These are phyloP conservation scores for Aulostomus chinensis DNA, from an alignment of 2,797 vertebrate genomes.

Conservation along the genomic window DNA sequence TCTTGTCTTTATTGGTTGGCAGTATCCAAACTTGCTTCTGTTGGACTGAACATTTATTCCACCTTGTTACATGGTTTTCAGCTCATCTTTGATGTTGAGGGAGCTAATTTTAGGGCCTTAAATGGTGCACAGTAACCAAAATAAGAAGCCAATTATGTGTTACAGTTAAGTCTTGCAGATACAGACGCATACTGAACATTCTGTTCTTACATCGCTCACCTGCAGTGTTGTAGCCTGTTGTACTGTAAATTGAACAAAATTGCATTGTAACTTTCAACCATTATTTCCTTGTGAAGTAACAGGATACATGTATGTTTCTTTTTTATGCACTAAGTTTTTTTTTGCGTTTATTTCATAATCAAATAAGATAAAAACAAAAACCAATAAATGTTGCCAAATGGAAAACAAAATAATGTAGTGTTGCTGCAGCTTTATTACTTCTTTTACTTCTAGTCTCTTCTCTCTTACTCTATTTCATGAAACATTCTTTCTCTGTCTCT, in stretches of 20 bases:
- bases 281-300: too few species aligned
- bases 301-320: too few species aligned
- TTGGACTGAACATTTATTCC: conserved; percentile 8
- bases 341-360: too few species aligned
- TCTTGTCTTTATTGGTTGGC: not conserved
- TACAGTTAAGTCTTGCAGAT: conserved; percentile 23
- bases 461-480: too few species aligned
- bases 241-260: conserved; percentile 25
- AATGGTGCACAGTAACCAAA: conserved; percentile 45
- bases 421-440: conserved; percentile 3
- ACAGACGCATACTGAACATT: conserved; percentile 36
- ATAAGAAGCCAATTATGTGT: conserved; percentile 39
- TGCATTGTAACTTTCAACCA: conserved; percentile 3
- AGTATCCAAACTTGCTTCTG: not conserved
- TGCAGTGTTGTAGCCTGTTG: conserved; percentile 2
- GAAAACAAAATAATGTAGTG: not conserved
- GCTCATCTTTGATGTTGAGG: not conserved
- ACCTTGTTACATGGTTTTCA: not conserved
- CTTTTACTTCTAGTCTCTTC: too few species aligned
- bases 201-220: conserved; percentile 34
- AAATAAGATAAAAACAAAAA: too few species aligned
- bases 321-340: too few species aligned
- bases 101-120: conserved; percentile 32
- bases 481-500: too few species aligned
- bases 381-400: conserved; percentile 6